Evolutionary conservation across 2,113 vertebrate genomes (phyloP), one percentile per base, ranked within the genome.

Genomic region (Chloropsis cyanopogon): DNA sequence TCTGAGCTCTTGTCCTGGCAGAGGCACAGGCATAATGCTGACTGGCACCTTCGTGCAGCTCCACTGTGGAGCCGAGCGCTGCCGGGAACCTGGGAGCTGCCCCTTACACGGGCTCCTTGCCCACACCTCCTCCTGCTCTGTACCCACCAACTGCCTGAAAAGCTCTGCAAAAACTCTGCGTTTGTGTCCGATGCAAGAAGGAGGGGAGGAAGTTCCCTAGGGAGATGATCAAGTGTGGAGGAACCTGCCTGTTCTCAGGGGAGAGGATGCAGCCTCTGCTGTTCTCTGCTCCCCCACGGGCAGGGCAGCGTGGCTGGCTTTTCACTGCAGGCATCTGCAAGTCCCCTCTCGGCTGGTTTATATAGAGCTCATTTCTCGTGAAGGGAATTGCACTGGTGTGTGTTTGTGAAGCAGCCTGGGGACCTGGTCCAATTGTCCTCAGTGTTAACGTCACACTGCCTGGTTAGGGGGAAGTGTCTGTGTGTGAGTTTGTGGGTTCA

Each of bases 391-490:
- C 28, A 37, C 46, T 44, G 49, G 11, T 52, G 24, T 42, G 60
- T 84, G 61, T 56, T 84, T 72, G 28, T 89, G 77, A 82, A 92
- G 89, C 65, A 93, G 83, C 83, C 91, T 91, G 86, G 83, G 89
- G 95, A 92, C 53, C 73, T 90, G 77, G 70, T 91, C 81, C 66
- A 75, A 91, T 89, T 41, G 81, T 78, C 61, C 73, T 75, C 72
- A 15, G 49, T 46, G 82, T 37, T 61, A 39, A 49, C 6, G 0
- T 89, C 53, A 79, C 0, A 3, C 66, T 76, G 84, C 53, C 82
- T 72, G 37, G 7, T 76, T 64, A 53, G 75, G 65, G 61, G 75
- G 65, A 65, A 79, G 22, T 20, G 57, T 76, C 57, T 56, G 39
- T 46, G 59, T 0, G 1, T 63, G 60, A 84, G 53, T 73, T 73